Conservation (phyloP, 2,888 invertebrate species). For the Neoascia interrupta region DNA sequence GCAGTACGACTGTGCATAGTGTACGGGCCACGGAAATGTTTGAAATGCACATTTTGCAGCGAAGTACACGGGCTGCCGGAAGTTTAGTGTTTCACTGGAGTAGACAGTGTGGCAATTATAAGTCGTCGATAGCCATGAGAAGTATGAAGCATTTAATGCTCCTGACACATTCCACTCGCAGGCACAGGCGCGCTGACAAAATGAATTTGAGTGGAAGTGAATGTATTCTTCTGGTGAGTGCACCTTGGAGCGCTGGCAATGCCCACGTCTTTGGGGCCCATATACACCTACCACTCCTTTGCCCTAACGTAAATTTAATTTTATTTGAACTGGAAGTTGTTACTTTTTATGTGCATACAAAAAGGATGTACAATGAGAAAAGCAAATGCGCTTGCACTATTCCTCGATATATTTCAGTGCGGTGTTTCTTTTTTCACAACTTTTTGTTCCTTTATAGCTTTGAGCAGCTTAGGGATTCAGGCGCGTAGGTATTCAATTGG, state of each 20-base stretch:
- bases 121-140: slow-evolving; percentile 66
- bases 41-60: slow-evolving; percentile 42
- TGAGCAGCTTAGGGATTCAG: no score
- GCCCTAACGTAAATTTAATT: slow-evolving; percentile 50
- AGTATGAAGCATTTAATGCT: slow-evolving; percentile 65
- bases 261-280: slow-evolving; percentile 23
- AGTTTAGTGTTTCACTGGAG: slow-evolving; percentile 65
- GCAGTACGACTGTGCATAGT: slow-evolving; percentile 2
- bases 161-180: slow-evolving; percentile 56
- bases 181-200: slow-evolving; percentile 13
- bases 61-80: slow-evolving; percentile 51
- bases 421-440: slow-evolving; percentile 37
- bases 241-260: slow-evolving; percentile 48
- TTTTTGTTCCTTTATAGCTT: background rate
- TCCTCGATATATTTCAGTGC: slow-evolving; percentile 50
- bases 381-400: slow-evolving; percentile 55
- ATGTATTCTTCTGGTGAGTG: slow-evolving; percentile 35
- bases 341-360: slow-evolving; percentile 52
- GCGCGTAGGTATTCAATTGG: slow-evolving; percentile 36
- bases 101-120: slow-evolving; percentile 66
- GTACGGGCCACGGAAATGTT: slow-evolving; percentile 36
- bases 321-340: slow-evolving; percentile 67
- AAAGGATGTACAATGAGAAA: slow-evolving; percentile 31
- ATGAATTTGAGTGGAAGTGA: slow-evolving; percentile 33
- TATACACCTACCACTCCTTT: background rate